phyloP scores from a whole-genome alignment of 2,113 vertebrate species.

The Hemibagrus wyckioides region DNA sequence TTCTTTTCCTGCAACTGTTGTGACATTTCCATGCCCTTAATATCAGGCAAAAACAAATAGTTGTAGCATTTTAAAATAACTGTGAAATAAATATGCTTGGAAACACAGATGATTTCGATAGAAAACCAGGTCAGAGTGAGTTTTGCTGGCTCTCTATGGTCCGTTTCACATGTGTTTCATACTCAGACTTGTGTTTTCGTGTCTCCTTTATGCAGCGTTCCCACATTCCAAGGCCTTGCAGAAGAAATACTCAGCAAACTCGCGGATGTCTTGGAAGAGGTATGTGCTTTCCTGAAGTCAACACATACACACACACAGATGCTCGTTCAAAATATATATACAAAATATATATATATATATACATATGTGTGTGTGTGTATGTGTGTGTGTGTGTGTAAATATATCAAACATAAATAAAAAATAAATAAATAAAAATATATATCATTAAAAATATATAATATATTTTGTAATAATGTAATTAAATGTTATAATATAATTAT shows the following conservation, averaged over 20 bases:
- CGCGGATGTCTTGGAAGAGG: conserved; percentile 95
- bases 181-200: conserved; percentile 2
- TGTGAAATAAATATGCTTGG: not conserved
- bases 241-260: conserved; percentile 95
- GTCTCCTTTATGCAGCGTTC: conserved; percentile 79
- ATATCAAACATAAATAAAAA: no score
- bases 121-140: not conserved
- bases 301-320: not conserved
- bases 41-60: not conserved
- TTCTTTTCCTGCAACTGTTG: not conserved
- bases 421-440: no score
- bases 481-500: no score
- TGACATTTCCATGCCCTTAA: no score
- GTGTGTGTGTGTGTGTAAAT: no score
- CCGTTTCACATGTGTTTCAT: not conserved
- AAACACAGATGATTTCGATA: not conserved
- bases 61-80: not conserved
- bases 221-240: conserved; percentile 89
- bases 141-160: conserved; percentile 10
- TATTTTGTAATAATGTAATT: no score
- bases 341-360: no score
- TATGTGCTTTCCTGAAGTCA: conserved; percentile 53
- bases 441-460: no score
- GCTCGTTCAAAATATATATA: not conserved
- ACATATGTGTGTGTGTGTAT: no score